These are phyloP conservation scores for Cryptosula pallasiana DNA, from an alignment of 2,888 invertebrate genomes.

Conservation along the genomic window DNA sequence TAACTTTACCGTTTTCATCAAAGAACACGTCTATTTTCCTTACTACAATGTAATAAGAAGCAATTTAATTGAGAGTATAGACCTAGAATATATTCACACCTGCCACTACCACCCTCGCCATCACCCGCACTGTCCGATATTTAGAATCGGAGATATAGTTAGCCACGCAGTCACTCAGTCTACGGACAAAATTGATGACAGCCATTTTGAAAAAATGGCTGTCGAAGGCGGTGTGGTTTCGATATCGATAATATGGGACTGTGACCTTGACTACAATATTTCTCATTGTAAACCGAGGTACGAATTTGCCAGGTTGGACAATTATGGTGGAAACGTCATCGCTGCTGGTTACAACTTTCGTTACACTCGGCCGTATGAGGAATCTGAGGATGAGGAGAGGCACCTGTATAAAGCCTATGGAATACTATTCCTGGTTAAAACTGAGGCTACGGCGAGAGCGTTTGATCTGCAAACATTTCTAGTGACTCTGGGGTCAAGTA, in stretches of 20 bases:
- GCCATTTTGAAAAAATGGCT: slow-evolving; percentile 4
- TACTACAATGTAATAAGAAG: slow-evolving; percentile 43
- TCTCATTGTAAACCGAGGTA: slow-evolving; percentile 55
- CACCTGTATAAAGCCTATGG: slow-evolving; percentile 56
- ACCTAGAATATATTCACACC: slow-evolving; percentile 36
- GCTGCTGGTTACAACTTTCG: slow-evolving; percentile 32
- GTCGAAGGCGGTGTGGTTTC: slow-evolving; percentile 53
- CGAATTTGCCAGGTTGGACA: slow-evolving; percentile 54
- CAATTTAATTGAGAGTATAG: background rate
- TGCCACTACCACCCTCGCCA: slow-evolving; percentile 41
- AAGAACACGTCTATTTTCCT: slow-evolving; percentile 56
- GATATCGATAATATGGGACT: slow-evolving; percentile 56
- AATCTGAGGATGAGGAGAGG: slow-evolving; percentile 36
- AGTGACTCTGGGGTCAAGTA: slow-evolving; percentile 56
- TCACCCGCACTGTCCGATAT: slow-evolving; percentile 54
- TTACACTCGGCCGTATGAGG: slow-evolving; percentile 51
- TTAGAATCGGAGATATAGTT: slow-evolving; percentile 52
- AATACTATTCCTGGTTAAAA: slow-evolving; percentile 55
- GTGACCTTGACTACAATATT: slow-evolving; percentile 54
- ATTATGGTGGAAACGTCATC: slow-evolving; percentile 30
- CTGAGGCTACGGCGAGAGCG: slow-evolving; percentile 55
- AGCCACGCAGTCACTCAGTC: background rate
- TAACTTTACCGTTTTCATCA: slow-evolving; percentile 55
- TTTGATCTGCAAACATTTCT: slow-evolving; percentile 55
- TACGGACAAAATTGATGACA: background rate